Base-by-base conservation (phyloP, 2,888 invertebrate species). In the Glaucopsyche alexis region DNA sequence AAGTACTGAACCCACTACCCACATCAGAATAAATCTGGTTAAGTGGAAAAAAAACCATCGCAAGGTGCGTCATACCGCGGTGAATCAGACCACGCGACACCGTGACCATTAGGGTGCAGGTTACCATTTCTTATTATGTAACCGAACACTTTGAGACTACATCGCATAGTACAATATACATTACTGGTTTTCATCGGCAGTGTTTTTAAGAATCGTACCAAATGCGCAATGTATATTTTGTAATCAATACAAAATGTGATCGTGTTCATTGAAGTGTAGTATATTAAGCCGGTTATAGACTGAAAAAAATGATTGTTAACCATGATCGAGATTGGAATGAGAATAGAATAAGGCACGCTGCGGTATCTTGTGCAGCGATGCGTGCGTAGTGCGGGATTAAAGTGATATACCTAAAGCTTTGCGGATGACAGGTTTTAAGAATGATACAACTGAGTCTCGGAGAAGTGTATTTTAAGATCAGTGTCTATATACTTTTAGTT, bases 71-170 rank as follows among this genome's bases (percentile, higher is more conserved):
- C 84, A 83, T 85, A 87, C 83, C 89, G 86, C 79, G 81, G 82
- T 84, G 83, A 89, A 90, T 90, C 85, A 76, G 83, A 84, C 81
- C 89, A 90, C 92, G 91, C 90, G 92, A 89, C 88, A 87, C 86
- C 91, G 90, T 90, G 90, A 91, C 91, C 78, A 78, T 77, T 77
- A 81, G 82, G 86, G 85, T 85, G 84, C 83, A 81, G 83, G 83
- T 84, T 81, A 78, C 81, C 76, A 81, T 79, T 79, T 76, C 74
- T 72, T 75, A 76, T 75, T 74, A 75, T 74, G 78, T 79, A 78
- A 78, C 75, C 52, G n/a, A 72, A 73, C 75, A 71, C 73, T 64
- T 64, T 14, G 38, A 72, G 71, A 73, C 16, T 19, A 9, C 45
- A 76, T 52, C 16, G 3, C 40, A 13, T 50, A 14, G 40, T 40